Evolutionary conservation across 2,888 invertebrate species (phyloP).

Genomic region (Caradrina clavipalpis): DNA sequence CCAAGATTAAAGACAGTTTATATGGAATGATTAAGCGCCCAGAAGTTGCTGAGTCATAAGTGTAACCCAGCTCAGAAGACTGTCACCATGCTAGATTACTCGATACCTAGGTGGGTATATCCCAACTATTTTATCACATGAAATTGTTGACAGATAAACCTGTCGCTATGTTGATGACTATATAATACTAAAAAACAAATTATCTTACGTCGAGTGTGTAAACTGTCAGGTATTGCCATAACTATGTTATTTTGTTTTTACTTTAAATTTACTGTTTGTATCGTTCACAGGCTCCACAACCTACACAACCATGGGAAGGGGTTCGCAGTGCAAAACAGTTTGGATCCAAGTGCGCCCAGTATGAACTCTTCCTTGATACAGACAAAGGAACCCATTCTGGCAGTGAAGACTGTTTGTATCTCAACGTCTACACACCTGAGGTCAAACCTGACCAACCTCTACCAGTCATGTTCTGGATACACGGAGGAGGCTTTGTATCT

Average conservation of each 20-base stretch:
- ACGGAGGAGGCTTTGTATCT: constrained; percentile 73
- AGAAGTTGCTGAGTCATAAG: no score
- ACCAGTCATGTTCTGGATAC: constrained; percentile 80
- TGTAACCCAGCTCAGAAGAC: no score
- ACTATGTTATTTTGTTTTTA: neutral
- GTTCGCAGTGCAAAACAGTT: constrained; percentile 73
- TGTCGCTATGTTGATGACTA: no score
- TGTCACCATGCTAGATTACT: no score
- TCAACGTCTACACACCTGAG: constrained; percentile 79
- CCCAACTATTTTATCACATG: no score
- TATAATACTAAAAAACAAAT: no score
- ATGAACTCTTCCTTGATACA: constrained; percentile 45
- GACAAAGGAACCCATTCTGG: constrained; percentile 63
- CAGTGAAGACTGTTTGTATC: constrained; percentile 78
- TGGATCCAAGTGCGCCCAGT: constrained; percentile 73
- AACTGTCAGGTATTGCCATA: no score
- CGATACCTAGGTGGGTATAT: no score
- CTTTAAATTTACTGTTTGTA: neutral
- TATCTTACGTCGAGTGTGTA: no score
- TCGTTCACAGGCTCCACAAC: constrained; percentile 66
- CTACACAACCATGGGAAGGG: constrained; percentile 74
- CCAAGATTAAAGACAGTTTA: no score
- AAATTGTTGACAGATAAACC: no score
- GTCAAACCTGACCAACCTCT: constrained; percentile 60
- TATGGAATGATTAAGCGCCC: no score